These are phyloP conservation scores for Centropus bengalensis DNA, from an alignment of 2,113 vertebrate species.

Conservation along the genomic window DNA sequence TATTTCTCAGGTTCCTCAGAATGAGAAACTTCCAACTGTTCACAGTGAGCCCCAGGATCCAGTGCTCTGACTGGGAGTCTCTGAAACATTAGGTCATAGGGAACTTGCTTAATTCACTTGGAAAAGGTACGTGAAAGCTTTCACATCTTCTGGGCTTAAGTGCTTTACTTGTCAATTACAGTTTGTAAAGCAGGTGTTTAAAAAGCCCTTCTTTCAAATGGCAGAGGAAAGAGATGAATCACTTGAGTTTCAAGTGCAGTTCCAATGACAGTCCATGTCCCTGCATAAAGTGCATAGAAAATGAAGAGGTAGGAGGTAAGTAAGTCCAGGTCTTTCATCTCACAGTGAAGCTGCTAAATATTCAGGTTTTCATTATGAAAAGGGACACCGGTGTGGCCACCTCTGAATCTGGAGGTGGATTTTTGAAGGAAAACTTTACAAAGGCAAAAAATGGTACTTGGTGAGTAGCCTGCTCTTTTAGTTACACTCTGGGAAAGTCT, in stretches of 20 bases:
- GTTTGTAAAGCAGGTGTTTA: neutral
- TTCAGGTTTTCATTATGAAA: neutral
- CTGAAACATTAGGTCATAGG: neutral
- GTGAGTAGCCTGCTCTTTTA: neutral
- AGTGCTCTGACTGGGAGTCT: neutral
- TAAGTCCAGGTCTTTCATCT: neutral
- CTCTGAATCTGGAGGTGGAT: neutral
- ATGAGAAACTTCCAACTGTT: neutral
- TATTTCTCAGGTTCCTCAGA: neutral
- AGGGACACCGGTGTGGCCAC: neutral
- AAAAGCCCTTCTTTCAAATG: neutral
- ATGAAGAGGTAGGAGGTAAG: neutral
- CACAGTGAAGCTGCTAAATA: neutral
- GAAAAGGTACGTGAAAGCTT: neutral
- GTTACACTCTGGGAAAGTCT: neutral
- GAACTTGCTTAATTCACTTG: neutral
- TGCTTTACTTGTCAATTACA: neutral
- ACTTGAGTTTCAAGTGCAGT: conserved; percentile 2
- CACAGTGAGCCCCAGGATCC: neutral
- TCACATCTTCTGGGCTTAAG: neutral
- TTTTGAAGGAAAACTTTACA: neutral
- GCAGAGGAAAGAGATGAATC: neutral
- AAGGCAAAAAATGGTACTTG: neutral
- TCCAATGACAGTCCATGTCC: neutral
- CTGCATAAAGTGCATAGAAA: conserved; percentile 19